Evolutionary conservation across 2,888 invertebrate genomes (phyloP).

Genomic region (Cataglyphis cursor): DNA sequence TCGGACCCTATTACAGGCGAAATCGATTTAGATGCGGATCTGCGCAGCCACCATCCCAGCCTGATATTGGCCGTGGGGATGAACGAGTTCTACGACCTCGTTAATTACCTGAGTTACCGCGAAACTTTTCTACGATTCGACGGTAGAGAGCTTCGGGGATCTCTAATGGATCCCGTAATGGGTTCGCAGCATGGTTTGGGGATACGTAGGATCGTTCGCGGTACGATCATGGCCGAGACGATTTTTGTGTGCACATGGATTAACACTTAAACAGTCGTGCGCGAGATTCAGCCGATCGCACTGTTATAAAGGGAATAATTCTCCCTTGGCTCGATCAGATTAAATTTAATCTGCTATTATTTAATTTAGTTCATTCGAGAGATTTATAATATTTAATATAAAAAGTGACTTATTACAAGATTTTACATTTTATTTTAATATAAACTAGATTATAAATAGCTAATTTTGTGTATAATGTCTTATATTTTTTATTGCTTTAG

Average conservation of each 20-base stretch:
- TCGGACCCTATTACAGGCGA: slow-evolving; percentile 67
- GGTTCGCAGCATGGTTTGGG: slow-evolving; percentile 71
- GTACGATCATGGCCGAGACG: slow-evolving; percentile 47
- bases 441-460: not conserved
- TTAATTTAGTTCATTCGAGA: not conserved
- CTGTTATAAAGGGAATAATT: slow-evolving; percentile 9
- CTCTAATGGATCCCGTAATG: slow-evolving; percentile 79
- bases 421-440: not conserved
- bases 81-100: slow-evolving; percentile 80
- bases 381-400: not conserved
- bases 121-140: slow-evolving; percentile 81
- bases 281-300: not conserved
- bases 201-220: slow-evolving; percentile 37
- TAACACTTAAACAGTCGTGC: slow-evolving; percentile 61
- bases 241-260: slow-evolving; percentile 68
- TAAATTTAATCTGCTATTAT: slow-evolving; percentile 2
- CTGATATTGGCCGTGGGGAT: slow-evolving; percentile 76
- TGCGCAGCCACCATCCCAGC: slow-evolving; percentile 64
- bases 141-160: slow-evolving; percentile 71
- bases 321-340: not conserved
- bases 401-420: not conserved
- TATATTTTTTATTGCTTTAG: not conserved
- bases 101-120: slow-evolving; percentile 82
- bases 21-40: slow-evolving; percentile 81
- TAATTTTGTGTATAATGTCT: not conserved